Evolutionary conservation across 92 coral and sea anemone species (phyloP).

Genomic region (Paragorgia papillata): DNA sequence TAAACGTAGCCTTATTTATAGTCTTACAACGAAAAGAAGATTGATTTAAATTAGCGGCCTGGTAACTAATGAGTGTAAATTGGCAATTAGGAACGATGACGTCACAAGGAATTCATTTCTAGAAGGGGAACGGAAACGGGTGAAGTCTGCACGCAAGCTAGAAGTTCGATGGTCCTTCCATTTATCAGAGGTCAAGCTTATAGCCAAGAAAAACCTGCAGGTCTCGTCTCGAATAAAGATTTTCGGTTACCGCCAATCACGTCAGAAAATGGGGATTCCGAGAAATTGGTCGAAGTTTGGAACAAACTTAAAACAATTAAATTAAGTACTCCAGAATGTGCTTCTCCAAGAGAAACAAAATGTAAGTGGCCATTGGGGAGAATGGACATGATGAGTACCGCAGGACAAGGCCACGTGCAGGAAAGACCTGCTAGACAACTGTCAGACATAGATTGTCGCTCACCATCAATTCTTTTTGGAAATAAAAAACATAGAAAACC

Average conservation of each 20-base stretch:
- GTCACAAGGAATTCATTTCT: not conserved
- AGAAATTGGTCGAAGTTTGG: not conserved
- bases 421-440: not conserved
- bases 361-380: not conserved
- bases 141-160: no score
- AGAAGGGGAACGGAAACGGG: not conserved
- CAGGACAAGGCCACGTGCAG: not conserved
- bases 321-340: conserved; percentile 1
- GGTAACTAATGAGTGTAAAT: no score
- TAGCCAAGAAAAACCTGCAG: not conserved
- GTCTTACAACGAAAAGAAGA: no score
- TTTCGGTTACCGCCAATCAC: conserved; percentile 23
- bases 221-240: not conserved
- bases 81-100: not conserved
- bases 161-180: conserved; percentile 42
- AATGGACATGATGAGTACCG: not conserved
- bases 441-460: not conserved
- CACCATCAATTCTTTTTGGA: not conserved
- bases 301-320: conserved; percentile 4
- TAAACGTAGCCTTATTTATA: no score
- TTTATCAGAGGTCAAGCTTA: conserved; percentile 6
- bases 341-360: not conserved
- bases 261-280: not conserved
- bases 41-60: no score
- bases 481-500: no score